Evolutionary conservation across 2,797 vertebrate genomes (phyloP).

Genomic region (Crax fasciolata): DNA sequence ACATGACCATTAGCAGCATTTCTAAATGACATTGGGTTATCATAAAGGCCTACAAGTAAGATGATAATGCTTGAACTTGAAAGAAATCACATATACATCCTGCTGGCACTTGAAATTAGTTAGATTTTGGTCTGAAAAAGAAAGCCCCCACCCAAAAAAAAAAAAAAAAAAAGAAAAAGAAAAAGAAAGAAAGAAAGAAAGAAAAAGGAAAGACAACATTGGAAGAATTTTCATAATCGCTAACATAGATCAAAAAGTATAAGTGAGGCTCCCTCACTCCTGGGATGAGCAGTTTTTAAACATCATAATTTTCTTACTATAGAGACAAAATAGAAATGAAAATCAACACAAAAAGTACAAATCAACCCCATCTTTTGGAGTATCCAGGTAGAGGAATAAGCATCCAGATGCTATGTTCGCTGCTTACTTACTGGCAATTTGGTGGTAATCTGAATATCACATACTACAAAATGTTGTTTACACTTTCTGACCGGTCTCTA

Average conservation of each 20-base stretch:
- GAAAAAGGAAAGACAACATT: background rate
- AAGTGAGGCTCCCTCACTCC: background rate
- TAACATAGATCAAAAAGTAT: background rate
- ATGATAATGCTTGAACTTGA: background rate
- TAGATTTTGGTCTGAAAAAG: background rate
- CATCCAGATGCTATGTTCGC: background rate
- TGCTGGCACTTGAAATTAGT: background rate
- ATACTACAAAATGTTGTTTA: conserved; percentile 1
- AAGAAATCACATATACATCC: background rate
- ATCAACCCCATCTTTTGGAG: background rate
- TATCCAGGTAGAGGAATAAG: background rate
- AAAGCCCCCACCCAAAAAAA: background rate
- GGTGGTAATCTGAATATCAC: background rate
- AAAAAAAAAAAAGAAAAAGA: too few relatives aligned
- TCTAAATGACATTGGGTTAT: background rate
- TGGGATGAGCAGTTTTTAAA: background rate
- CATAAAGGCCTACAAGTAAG: background rate
- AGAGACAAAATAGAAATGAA: background rate
- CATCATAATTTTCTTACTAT: background rate
- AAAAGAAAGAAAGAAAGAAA: background rate
- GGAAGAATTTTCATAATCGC: background rate
- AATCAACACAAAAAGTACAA: background rate
- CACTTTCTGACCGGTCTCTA: background rate
- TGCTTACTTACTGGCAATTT: conserved; percentile 19
- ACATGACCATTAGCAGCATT: background rate